A percentile compares a stretch with the other conserved stretches of the same genome.
phyloP scores from a whole-genome alignment of 2,797 vertebrate species.

The Malurus splendens region DNA sequence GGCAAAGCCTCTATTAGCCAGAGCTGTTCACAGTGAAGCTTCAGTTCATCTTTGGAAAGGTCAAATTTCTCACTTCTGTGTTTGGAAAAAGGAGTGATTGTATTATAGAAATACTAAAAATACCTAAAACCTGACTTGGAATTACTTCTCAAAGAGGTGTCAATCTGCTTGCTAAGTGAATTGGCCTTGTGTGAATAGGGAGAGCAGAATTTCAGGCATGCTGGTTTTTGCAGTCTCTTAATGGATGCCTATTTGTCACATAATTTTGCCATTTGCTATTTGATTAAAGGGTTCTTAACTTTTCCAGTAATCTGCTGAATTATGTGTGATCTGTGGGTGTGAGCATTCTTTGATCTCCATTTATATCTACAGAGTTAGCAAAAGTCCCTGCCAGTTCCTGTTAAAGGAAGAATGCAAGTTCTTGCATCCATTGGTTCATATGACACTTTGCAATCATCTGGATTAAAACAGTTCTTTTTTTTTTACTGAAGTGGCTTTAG shows the following conservation, averaged over 20 bases:
- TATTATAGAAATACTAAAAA: slow-evolving; percentile 11
- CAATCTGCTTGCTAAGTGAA: background rate
- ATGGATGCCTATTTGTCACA: slow-evolving; percentile 9
- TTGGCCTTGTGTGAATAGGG: background rate
- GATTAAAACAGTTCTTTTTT: background rate
- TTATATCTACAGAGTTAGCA: background rate
- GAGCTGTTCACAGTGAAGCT: background rate
- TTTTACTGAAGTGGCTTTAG: background rate
- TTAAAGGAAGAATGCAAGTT: slow-evolving; percentile 3
- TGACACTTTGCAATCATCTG: background rate
- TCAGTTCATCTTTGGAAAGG: slow-evolving; percentile 19
- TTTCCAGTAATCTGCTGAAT: slow-evolving; percentile 31
- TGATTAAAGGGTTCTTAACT: slow-evolving; percentile 11
- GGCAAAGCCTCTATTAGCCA: background rate
- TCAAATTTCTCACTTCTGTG: background rate
- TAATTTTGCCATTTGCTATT: slow-evolving; percentile 17
- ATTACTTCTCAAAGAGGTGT: background rate
- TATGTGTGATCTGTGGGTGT: background rate
- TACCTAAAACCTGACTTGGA: background rate
- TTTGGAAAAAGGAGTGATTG: background rate
- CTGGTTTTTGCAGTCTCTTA: background rate
- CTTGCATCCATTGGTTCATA: background rate
- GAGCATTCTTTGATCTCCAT: slow-evolving; percentile 9
- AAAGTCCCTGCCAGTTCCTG: background rate
- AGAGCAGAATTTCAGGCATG: background rate